These are phyloP conservation scores for Labia minor DNA, from an alignment of 2,888 invertebrate genomes.

Conservation along the genomic window DNA sequence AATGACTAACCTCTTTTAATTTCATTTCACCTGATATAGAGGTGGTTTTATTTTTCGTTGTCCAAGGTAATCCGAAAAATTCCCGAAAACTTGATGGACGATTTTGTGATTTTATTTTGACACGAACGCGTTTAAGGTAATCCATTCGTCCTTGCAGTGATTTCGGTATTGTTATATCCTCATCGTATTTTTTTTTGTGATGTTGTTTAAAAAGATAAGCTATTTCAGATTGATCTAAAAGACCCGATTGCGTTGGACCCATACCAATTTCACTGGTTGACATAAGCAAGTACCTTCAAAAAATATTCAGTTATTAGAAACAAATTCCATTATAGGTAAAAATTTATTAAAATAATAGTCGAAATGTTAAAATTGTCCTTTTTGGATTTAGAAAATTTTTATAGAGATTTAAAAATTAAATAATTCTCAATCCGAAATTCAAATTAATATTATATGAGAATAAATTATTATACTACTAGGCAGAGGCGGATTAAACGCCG, in stretches of 20 bases:
- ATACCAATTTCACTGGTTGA: conserved; percentile 50
- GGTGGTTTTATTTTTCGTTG: conserved; percentile 26
- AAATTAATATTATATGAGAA: too few species aligned
- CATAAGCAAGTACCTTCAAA: conserved; percentile 57
- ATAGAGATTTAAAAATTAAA: too few species aligned
- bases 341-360: too few species aligned
- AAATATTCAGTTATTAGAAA: too few species aligned
- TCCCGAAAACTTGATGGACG: background rate
- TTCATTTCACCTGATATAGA: too few species aligned
- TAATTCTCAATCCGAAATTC: too few species aligned
- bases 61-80: background rate
- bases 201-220: conserved; percentile 30
- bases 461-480: too few species aligned
- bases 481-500: too few species aligned
- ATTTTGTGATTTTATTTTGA: conserved; percentile 27
- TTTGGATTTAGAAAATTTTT: too few species aligned
- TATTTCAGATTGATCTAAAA: conserved; percentile 44
- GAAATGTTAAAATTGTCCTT: too few species aligned
- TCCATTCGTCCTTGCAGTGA: conserved; percentile 42
- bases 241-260: conserved; percentile 45
- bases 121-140: conserved; percentile 39
- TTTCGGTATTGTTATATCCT: conserved; percentile 32
- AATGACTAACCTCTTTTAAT: too few species aligned
- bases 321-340: conserved; percentile 41
- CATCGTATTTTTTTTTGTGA: too few species aligned